Evolutionary conservation across 1,140 invertebrate species (phyloP).

Genomic region (Meloidogyne floridensis): DNA sequence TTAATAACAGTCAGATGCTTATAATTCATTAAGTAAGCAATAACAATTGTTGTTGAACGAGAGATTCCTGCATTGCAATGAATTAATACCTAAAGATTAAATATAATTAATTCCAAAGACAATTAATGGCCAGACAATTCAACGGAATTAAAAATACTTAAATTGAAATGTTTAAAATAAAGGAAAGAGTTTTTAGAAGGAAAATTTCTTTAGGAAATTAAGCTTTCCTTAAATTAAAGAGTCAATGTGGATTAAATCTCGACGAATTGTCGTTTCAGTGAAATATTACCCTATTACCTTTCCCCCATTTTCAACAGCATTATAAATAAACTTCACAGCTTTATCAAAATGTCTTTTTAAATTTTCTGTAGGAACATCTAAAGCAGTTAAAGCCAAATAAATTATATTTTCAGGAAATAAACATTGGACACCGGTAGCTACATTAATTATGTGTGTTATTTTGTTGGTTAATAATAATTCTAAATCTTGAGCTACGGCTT

Average conservation of each 20-base stretch:
- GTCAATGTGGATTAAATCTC: no score
- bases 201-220: no score
- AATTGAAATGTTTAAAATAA: no score
- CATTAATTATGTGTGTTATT: constrained; percentile 69
- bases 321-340: constrained; percentile 66
- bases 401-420: constrained; percentile 65
- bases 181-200: no score
- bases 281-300: constrained; percentile 33
- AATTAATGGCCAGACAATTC: no score
- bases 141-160: no score
- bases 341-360: constrained; percentile 60
- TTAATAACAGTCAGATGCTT: no score
- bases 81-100: constrained; percentile 73
- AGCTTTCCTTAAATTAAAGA: no score
- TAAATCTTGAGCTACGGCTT: constrained; percentile 76
- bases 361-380: constrained; percentile 57
- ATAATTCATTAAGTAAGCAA: no score
- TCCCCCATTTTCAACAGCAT: constrained; percentile 57
- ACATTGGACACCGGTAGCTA: constrained; percentile 63
- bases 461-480: constrained; percentile 72
- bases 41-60: constrained; percentile 68
- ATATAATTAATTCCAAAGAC: no score
- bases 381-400: constrained; percentile 66
- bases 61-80: constrained; percentile 91
- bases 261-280: not conserved